phyloP scores from a whole-genome alignment of 1,140 invertebrate genomes.

The Leptopilina clavipes region DNA sequence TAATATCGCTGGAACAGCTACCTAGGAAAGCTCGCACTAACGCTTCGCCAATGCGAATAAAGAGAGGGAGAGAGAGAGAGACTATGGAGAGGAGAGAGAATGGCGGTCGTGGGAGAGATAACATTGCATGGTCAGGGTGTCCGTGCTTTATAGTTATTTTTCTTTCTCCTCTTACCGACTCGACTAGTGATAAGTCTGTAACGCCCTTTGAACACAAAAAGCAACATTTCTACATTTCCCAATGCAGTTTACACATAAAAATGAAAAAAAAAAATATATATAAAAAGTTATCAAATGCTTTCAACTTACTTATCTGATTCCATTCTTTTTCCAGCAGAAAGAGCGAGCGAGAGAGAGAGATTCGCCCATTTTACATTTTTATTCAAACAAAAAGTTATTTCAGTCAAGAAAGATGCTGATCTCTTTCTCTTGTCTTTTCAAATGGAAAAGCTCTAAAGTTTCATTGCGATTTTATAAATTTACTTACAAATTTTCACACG shows the following conservation, averaged over 20 bases:
- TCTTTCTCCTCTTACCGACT: conserved; percentile 29
- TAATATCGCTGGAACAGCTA: conserved; percentile 57
- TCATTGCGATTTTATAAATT: not conserved
- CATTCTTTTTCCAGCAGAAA: not conserved
- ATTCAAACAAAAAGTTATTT: not conserved
- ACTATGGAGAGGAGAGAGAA: conserved; percentile 30
- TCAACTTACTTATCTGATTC: conserved; percentile 15
- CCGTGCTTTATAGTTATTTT: conserved; percentile 50
- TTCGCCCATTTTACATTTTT: not conserved
- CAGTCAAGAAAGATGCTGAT: conserved; percentile 18
- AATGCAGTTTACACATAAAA: conserved; percentile 16
- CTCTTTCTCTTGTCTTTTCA: not conserved
- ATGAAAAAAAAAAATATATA: not conserved
- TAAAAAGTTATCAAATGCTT: conserved; percentile 7
- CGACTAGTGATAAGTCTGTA: conserved; percentile 26
- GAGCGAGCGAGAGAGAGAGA: too few relatives aligned
- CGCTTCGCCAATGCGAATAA: conserved; percentile 39
- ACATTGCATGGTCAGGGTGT: conserved; percentile 53
- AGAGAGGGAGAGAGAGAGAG: conserved; percentile 17
- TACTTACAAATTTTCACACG: not conserved
- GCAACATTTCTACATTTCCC: conserved; percentile 17
- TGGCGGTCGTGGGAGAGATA: conserved; percentile 32
- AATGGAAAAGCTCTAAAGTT: conserved; percentile 9
- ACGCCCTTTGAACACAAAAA: conserved; percentile 20
- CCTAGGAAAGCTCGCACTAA: conserved; percentile 45